Evolutionary conservation across 64 coral and sea anemone species (phyloP).

Genomic region (Cladopsammia gracilis): DNA sequence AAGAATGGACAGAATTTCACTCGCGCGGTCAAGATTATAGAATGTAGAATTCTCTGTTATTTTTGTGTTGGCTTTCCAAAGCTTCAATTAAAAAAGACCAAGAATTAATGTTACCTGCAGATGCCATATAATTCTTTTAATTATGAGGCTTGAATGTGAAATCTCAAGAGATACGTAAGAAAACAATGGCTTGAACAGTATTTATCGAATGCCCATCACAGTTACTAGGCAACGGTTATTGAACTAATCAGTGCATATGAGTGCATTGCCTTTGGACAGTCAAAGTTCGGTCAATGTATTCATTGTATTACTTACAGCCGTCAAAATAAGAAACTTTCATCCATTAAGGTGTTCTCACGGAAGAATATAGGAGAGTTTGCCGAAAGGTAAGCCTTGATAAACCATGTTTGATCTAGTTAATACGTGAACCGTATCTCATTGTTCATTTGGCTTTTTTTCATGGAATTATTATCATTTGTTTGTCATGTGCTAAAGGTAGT

Average conservation of each 20-base stretch:
- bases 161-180: constrained; percentile 4
- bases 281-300: neutral
- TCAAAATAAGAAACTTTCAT: neutral
- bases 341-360: neutral
- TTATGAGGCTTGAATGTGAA: neutral
- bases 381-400: neutral
- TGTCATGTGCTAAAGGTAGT: neutral
- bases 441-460: neutral
- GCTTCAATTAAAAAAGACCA: neutral
- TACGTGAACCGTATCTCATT: neutral
- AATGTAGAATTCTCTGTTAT: too few species aligned
- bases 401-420: neutral
- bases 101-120: neutral
- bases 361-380: neutral
- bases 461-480: neutral
- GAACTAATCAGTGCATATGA: constrained; percentile 5
- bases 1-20: too few species aligned
- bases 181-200: neutral
- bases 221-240: constrained; percentile 8
- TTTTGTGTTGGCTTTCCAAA: too few species aligned
- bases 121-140: neutral
- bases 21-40: too few species aligned
- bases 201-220: neutral
- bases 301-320: neutral
- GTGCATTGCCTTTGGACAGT: neutral